phyloP scores from a whole-genome alignment of 2,113 vertebrate species.

The Noturus placidus region DNA sequence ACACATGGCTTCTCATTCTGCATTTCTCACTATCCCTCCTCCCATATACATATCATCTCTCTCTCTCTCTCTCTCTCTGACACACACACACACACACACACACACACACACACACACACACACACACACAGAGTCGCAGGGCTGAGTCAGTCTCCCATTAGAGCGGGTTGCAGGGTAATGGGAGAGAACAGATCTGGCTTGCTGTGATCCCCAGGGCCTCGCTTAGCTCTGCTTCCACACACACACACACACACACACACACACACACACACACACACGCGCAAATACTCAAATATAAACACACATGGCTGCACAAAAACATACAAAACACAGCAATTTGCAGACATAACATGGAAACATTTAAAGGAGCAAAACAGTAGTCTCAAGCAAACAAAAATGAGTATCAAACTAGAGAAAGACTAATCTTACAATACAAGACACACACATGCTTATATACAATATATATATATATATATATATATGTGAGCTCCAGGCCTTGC shows the following conservation, averaged over 20 bases:
- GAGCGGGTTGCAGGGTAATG: constrained; percentile 63
- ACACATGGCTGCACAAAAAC: constrained; percentile 31
- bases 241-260: constrained; percentile 33
- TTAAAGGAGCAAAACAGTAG: not conserved
- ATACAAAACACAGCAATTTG: constrained; percentile 17
- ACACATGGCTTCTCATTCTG: constrained; percentile 34
- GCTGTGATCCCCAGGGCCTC: constrained; percentile 60
- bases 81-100: constrained; percentile 27
- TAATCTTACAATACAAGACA: constrained; percentile 56
- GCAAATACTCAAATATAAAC: not conserved
- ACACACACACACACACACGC: constrained; percentile 32
- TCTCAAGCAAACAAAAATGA: constrained; percentile 31
- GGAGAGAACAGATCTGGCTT: constrained; percentile 64
- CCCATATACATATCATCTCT: not conserved
- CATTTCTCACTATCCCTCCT: constrained; percentile 27
- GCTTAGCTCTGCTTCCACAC: constrained; percentile 57
- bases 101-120: constrained; percentile 34
- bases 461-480: constrained; percentile 60
- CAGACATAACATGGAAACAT: constrained; percentile 4
- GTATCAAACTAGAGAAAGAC: constrained; percentile 46
- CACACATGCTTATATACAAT: constrained; percentile 9
- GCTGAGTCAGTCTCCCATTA: constrained; percentile 54
- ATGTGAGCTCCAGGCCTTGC: constrained; percentile 69
- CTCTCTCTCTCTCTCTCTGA: constrained; percentile 48
- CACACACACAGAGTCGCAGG: constrained; percentile 50